A percentile compares a stretch with the other conserved stretches of the same genome.
Evolutionary conservation across 2,113 vertebrate species (phyloP).

Genomic region (Uropsilus gracilis): DNA sequence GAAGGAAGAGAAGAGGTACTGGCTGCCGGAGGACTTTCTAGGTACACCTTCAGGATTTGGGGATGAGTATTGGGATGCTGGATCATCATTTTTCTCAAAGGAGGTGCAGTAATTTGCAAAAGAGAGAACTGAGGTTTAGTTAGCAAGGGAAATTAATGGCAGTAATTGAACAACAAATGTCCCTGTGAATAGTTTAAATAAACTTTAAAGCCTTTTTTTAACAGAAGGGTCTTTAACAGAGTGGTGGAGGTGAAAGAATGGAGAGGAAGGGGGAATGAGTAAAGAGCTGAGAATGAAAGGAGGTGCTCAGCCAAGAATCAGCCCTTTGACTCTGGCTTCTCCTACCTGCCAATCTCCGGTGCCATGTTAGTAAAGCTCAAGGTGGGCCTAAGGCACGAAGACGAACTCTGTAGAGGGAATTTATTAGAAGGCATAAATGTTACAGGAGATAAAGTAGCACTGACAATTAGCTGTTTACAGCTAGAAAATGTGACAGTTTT

Average conservation of each 20-base stretch:
- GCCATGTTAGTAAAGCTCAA: background rate
- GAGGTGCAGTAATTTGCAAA: background rate
- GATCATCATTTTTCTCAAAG: background rate
- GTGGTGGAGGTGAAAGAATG: background rate
- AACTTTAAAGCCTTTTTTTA: background rate
- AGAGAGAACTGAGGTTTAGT: background rate
- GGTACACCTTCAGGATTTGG: background rate
- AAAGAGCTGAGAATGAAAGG: background rate
- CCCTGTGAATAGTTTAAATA: background rate
- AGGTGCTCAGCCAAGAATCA: background rate
- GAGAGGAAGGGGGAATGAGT: background rate
- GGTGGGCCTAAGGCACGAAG: background rate
- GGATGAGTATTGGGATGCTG: background rate
- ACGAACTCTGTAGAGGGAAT: background rate
- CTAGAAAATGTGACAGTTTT: background rate
- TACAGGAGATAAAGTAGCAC: background rate
- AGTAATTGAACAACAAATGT: background rate
- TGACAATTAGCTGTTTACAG: background rate
- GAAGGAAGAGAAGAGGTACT: background rate
- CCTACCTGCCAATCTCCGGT: background rate
- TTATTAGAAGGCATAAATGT: background rate
- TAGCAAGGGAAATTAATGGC: background rate
- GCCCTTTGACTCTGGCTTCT: background rate
- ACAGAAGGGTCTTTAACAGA: background rate
- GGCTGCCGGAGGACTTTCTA: background rate